Evolutionary conservation across 2,113 vertebrate species (phyloP).

Genomic region (Clupea harengus): DNA sequence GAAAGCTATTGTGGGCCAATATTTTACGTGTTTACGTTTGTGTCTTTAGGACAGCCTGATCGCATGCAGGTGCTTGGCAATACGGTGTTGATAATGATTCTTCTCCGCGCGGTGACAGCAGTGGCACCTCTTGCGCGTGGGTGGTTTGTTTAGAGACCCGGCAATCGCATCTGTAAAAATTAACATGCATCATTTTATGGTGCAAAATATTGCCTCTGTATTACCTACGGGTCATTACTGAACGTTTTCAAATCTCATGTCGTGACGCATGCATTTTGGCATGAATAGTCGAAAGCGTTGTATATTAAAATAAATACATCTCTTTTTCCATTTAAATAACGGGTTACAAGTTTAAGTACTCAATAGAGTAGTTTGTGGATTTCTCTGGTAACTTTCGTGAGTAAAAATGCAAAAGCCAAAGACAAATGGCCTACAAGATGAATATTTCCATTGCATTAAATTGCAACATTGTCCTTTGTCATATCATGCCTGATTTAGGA

Average conservation of each 20-base stretch:
- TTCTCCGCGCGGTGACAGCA: neutral
- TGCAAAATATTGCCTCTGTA: neutral
- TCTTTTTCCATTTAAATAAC: neutral
- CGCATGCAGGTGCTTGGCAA: neutral
- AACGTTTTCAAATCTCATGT: neutral
- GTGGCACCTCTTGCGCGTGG: neutral
- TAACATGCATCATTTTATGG: neutral
- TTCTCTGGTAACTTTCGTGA: neutral
- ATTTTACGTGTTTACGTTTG: neutral
- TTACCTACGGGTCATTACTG: neutral
- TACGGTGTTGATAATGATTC: neutral
- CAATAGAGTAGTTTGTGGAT: neutral
- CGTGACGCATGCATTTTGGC: neutral
- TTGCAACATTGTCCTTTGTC: too few species aligned
- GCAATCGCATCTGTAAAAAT: neutral
- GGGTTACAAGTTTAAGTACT: neutral
- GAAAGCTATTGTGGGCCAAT: neutral
- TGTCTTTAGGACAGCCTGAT: neutral
- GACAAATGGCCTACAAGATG: neutral
- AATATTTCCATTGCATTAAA: neutral
- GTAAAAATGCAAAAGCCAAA: neutral
- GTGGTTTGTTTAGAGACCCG: neutral
- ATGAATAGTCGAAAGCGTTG: neutral
- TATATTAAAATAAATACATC: neutral
- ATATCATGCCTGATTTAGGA: neutral